Conservation (phyloP, 2,888 invertebrate species). For the Fissipunctia ypsillon region DNA sequence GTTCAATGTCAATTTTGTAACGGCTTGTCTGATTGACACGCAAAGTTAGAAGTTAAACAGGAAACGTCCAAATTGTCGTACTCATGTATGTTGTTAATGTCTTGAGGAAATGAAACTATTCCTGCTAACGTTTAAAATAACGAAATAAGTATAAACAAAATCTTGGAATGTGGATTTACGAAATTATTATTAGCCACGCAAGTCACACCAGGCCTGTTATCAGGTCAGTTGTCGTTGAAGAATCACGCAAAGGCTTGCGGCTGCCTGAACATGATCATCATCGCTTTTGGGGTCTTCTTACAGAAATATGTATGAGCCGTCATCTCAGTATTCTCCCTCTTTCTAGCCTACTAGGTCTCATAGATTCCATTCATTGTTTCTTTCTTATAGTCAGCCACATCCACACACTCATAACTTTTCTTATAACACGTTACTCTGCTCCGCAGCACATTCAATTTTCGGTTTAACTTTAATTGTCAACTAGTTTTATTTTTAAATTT, state of each 20-base stretch:
- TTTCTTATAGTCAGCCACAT: not conserved
- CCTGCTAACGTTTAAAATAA: not conserved
- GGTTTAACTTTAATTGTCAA: not conserved
- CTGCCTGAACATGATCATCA: not conserved
- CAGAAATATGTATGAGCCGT: not conserved
- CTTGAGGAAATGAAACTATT: not conserved
- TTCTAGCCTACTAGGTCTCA: not conserved
- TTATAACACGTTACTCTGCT: conserved; percentile 6
- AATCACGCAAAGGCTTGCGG: not conserved
- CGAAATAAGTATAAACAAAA: not conserved
- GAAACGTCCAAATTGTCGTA: conserved; percentile 13
- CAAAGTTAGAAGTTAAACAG: conserved; percentile 3
- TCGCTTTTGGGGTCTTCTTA: no score
- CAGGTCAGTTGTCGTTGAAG: not conserved
- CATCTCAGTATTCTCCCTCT: not conserved
- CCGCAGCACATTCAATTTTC: not conserved
- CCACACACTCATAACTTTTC: not conserved
- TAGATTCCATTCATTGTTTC: conserved; percentile 15
- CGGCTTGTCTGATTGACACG: conserved; percentile 28
- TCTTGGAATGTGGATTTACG: not conserved
- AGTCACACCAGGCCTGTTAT: not conserved
- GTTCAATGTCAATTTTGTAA: conserved; percentile 40
- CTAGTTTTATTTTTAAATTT: not conserved
- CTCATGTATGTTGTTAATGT: not conserved
- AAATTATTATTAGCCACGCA: not conserved